Evolutionary conservation across 2,797 vertebrate genomes (phyloP), one percentile per base, ranked within the genome.

Genomic region (Periophthalmus magnuspinnatus): DNA sequence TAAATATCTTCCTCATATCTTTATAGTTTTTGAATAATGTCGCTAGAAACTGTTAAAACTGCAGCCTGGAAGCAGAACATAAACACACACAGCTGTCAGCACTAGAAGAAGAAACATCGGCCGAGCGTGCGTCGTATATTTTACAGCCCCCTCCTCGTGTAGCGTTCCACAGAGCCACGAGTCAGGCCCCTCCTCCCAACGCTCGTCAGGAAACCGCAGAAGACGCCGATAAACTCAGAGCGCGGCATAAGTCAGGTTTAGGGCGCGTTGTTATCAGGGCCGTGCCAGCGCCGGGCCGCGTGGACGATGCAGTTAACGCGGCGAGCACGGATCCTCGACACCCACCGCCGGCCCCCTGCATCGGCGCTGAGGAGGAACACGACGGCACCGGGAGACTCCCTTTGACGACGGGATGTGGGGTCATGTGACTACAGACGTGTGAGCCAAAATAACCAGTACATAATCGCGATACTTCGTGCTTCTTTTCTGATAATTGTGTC

Each of bases 231-330:
- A 74, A 73, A 86, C 82, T 80, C 74, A 76, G 72, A 84, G 16
- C 21, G 33, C 65, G 56, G 72, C 75, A 75, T 78, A 79, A 87
- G 80, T 82, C 71, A 34, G 81, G 75, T 86, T 88, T 71, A 70
- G 79, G 82, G 80, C 81, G 67, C 76, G 82, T 80, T 84, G 82
- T 87, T 88, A 86, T 85, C 85, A 80, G 72, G 74, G 74, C 78
- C 36, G 71, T 61, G 70, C 77, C 83, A 76, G 77, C 2, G 79
- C 81, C 82, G 77, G 34, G 41, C 80, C 80, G 82, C 86, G 86
- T 78, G 60, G 67, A 86, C 69, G 86, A 74, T 75, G n/a, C n/a
- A n/a, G n/a, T n/a, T n/a, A n/a, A n/a, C n/a, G n/a, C n/a, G n/a
- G n/a, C n/a, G n/a, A n/a, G n/a, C n/a, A n/a, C n/a, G n/a, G n/a